Percentiles rank a stretch among this genome's conserved stretches.
Evolutionary conservation across 2,888 invertebrate species (phyloP).

Genomic region (Catocala sponsa): DNA sequence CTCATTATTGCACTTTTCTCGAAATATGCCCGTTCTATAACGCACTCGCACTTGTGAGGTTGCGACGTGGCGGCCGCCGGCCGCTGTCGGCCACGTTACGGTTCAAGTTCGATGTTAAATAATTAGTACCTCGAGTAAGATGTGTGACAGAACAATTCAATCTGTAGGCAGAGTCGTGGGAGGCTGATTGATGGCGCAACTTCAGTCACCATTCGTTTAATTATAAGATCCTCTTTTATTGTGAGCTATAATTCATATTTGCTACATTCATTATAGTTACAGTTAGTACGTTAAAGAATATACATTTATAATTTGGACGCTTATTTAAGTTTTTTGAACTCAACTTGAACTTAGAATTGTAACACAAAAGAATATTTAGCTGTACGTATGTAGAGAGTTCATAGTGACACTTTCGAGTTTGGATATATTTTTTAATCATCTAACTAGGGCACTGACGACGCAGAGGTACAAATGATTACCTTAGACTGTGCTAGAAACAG

Average conservation of each 20-base stretch:
- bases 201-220: slow-evolving; percentile 43
- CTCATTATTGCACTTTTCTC: slow-evolving; percentile 70
- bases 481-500: too few relatives aligned
- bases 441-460: too few relatives aligned
- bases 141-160: slow-evolving; percentile 48
- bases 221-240: slow-evolving; percentile 35
- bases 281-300: slow-evolving; percentile 31
- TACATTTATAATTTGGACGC: slow-evolving; percentile 3
- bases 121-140: slow-evolving; percentile 43
- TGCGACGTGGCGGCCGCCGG: slow-evolving; percentile 18
- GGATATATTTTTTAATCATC: too few relatives aligned
- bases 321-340: slow-evolving; percentile 4
- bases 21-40: slow-evolving; percentile 33
- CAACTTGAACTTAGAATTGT: slow-evolving; percentile 5
- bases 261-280: slow-evolving; percentile 40
- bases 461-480: too few relatives aligned
- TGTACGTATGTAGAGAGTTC: background rate
- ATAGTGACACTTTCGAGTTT: background rate
- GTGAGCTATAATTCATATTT: slow-evolving; percentile 37
- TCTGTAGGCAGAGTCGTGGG: slow-evolving; percentile 46
- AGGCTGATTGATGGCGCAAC: slow-evolving; percentile 46
- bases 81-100: slow-evolving; percentile 16
- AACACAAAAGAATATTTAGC: too few relatives aligned
- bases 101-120: slow-evolving; percentile 36
- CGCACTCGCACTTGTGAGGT: slow-evolving; percentile 5